Conservation (phyloP, 2,113 vertebrate genomes). For the Oncorhynchus tshawytscha region DNA sequence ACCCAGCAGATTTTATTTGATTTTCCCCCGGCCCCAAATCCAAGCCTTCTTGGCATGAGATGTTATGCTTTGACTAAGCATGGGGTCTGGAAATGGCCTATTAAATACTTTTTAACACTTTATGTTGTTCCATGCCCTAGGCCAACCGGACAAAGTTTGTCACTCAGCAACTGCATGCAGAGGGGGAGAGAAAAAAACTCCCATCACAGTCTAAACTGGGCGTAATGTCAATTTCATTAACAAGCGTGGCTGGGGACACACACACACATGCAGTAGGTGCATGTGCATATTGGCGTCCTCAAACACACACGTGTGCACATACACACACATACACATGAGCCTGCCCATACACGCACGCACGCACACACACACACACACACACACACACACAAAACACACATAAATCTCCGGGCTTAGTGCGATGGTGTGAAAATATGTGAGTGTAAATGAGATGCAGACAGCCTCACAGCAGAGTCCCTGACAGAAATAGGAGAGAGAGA, state of each 20-base stretch:
- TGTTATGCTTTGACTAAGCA: slow-evolving; percentile 59
- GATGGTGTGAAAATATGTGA: slow-evolving; percentile 66
- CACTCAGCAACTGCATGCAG: slow-evolving; percentile 48
- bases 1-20: slow-evolving; percentile 58
- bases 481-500: slow-evolving; percentile 2
- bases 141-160: slow-evolving; percentile 65
- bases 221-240: slow-evolving; percentile 72
- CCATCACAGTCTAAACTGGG: slow-evolving; percentile 38
- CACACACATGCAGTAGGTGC: slow-evolving; percentile 8
- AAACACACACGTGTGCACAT: not conserved
- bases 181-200: slow-evolving; percentile 27
- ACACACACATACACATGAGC: too few relatives aligned
- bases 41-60: slow-evolving; percentile 65
- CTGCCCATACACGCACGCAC: not conserved
- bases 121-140: slow-evolving; percentile 72
- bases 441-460: slow-evolving; percentile 76
- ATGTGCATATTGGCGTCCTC: not conserved
- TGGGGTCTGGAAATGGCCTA: slow-evolving; percentile 67
- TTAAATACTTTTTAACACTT: slow-evolving; percentile 77
- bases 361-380: not conserved
- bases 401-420: slow-evolving; percentile 38
- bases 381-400: slow-evolving; percentile 17
- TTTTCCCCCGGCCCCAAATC: slow-evolving; percentile 59
- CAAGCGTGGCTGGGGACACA: slow-evolving; percentile 36
- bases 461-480: slow-evolving; percentile 55